phyloP scores from a whole-genome alignment of 2,888 invertebrate genomes.

The Himalopsyche anomala region DNA sequence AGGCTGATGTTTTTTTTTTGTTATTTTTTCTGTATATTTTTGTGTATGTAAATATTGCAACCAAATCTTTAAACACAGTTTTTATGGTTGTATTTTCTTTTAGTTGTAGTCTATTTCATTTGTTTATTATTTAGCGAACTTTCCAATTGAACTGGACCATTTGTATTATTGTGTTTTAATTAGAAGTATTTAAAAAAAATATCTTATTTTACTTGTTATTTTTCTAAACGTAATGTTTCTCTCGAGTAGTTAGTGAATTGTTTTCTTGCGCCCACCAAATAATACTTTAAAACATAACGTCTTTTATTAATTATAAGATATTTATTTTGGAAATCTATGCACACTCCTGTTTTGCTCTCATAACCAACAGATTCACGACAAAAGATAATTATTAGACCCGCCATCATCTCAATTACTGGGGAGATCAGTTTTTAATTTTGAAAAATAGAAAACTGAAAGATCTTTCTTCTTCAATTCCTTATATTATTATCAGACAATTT shows the following conservation, averaged over 20 bases:
- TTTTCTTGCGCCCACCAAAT: background rate
- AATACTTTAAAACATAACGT: background rate
- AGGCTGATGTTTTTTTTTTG: background rate
- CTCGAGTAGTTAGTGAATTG: background rate
- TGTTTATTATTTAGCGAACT: background rate
- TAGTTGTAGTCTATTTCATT: background rate
- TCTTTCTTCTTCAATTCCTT: no score
- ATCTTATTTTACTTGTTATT: background rate
- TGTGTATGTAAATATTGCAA: background rate
- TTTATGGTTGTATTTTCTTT: background rate
- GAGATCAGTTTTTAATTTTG: no score
- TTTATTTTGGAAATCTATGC: background rate
- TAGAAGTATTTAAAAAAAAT: background rate
- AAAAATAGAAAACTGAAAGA: no score
- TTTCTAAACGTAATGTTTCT: no score
- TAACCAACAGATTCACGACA: no score
- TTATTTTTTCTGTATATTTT: conserved; percentile 4
- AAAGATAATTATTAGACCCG: background rate
- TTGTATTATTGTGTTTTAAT: conserved; percentile 10
- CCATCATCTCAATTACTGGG: no score
- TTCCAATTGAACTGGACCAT: conserved; percentile 34
- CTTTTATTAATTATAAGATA: conserved; percentile 6
- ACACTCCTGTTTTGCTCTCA: background rate
- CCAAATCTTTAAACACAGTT: background rate
- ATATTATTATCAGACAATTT: no score